These are phyloP conservation scores for Atopsyche davidsoni DNA, from an alignment of 1,140 invertebrate species.

Conservation along the genomic window DNA sequence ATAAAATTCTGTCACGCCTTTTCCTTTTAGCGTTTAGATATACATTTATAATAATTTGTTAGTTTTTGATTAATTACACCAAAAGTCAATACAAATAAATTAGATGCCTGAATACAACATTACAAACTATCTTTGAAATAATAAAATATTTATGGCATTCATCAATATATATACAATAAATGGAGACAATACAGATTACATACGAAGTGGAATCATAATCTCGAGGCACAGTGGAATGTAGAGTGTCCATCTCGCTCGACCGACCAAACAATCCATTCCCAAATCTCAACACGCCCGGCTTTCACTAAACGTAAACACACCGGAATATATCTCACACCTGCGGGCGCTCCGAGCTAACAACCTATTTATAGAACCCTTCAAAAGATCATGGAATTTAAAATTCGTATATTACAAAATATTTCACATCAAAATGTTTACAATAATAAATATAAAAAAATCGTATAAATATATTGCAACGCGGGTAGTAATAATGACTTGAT, in stretches of 20 bases:
- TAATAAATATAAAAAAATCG: too few species aligned
- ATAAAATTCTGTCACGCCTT: background rate
- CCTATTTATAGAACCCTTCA: too few species aligned
- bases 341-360: too few species aligned
- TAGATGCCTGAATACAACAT: background rate
- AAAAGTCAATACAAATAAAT: background rate
- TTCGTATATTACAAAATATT: too few species aligned
- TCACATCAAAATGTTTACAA: too few species aligned
- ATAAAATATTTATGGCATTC: slow-evolving; percentile 20
- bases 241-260: background rate
- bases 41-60: background rate
- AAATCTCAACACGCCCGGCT: too few species aligned
- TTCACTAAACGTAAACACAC: too few species aligned
- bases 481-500: too few species aligned
- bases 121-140: slow-evolving; percentile 14
- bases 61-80: background rate
- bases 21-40: background rate
- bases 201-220: slow-evolving; percentile 26
- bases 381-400: too few species aligned
- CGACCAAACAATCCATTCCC: too few species aligned
- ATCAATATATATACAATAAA: slow-evolving; percentile 27
- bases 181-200: slow-evolving; percentile 22
- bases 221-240: slow-evolving; percentile 30
- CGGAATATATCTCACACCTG: too few species aligned
- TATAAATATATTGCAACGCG: too few species aligned